Evolutionary conservation across 37 sponge, comb jelly and placozoan species (phyloP).

Genomic region (Crambe crambe): DNA sequence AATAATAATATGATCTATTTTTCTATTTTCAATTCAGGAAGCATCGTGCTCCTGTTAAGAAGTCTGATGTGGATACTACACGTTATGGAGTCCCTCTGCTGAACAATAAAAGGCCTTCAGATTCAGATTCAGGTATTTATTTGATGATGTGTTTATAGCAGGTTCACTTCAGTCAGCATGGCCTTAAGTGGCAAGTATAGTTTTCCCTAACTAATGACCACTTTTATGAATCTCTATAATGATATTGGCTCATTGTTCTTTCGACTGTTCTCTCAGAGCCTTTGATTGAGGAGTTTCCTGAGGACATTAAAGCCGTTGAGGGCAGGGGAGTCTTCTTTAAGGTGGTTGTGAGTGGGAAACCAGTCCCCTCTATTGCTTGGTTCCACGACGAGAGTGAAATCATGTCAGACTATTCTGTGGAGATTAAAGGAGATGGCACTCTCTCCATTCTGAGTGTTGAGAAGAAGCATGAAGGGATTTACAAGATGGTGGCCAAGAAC

Average conservation of each 20-base stretch:
- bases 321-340: slow-evolving; percentile 30
- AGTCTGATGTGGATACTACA: not conserved
- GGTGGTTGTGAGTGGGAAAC: slow-evolving; percentile 32
- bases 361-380: slow-evolving; percentile 39
- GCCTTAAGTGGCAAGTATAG: too few relatives aligned
- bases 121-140: too few relatives aligned
- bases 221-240: too few relatives aligned
- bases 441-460: slow-evolving; percentile 28
- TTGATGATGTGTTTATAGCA: too few relatives aligned
- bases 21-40: too few relatives aligned
- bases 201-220: too few relatives aligned
- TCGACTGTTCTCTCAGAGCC: slow-evolving; percentile 13
- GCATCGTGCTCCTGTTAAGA: too few relatives aligned
- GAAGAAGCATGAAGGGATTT: slow-evolving; percentile 31
- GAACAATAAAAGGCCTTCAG: too few relatives aligned
- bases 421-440: slow-evolving; percentile 25
- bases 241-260: too few relatives aligned
- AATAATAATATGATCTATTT: too few relatives aligned
- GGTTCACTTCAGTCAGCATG: too few relatives aligned
- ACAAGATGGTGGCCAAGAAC: slow-evolving; percentile 43
- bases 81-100: too few relatives aligned
- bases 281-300: slow-evolving; percentile 33
- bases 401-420: slow-evolving; percentile 24
- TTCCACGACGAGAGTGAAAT: slow-evolving; percentile 34
- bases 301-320: slow-evolving; percentile 14